A percentile compares a stretch with the other conserved stretches of the same genome.
phyloP scores from a whole-genome alignment of 1,140 invertebrate genomes.

The Magallana gigas region DNA sequence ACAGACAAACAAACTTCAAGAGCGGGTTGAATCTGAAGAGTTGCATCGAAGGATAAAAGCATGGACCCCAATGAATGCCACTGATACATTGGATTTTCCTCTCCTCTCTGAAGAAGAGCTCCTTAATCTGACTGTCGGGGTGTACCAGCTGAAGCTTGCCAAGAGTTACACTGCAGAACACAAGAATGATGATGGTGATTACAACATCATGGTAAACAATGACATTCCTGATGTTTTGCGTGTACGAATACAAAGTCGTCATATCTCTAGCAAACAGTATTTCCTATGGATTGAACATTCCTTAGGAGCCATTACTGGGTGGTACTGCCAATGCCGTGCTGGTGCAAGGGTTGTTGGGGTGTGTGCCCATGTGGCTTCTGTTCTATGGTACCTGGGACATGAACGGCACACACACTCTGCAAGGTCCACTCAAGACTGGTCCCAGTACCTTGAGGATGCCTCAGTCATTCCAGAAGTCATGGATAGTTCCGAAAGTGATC shows the following conservation, averaged over 20 bases:
- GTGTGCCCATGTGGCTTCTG: conserved; percentile 51
- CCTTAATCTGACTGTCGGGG: no score
- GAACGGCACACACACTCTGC: neutral
- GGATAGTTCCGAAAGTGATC: conserved; percentile 33
- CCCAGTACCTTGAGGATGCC: conserved; percentile 51
- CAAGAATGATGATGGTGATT: conserved; percentile 35
- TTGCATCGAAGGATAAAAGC: neutral
- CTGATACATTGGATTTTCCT: neutral
- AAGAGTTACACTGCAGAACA: conserved; percentile 22
- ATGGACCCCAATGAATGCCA: neutral
- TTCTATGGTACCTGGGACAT: conserved; percentile 53
- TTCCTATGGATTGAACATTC: conserved; percentile 45
- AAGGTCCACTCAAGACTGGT: conserved; percentile 21
- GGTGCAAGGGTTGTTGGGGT: conserved; percentile 50
- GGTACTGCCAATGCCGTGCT: conserved; percentile 45
- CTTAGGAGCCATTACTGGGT: neutral
- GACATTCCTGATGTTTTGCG: conserved; percentile 4
- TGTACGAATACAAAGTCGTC: conserved; percentile 48
- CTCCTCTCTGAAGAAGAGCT: neutral
- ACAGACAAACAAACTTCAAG: conserved; percentile 8
- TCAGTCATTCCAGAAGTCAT: conserved; percentile 26
- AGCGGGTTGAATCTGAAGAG: conserved; percentile 13
- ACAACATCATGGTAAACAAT: conserved; percentile 12
- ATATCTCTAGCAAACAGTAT: conserved; percentile 43
- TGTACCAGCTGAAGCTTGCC: conserved; percentile 44